A percentile compares a stretch with the other conserved stretches of the same genome.
phyloP scores from a whole-genome alignment of 2,113 vertebrate species.

The Myiagra hebetior region DNA sequence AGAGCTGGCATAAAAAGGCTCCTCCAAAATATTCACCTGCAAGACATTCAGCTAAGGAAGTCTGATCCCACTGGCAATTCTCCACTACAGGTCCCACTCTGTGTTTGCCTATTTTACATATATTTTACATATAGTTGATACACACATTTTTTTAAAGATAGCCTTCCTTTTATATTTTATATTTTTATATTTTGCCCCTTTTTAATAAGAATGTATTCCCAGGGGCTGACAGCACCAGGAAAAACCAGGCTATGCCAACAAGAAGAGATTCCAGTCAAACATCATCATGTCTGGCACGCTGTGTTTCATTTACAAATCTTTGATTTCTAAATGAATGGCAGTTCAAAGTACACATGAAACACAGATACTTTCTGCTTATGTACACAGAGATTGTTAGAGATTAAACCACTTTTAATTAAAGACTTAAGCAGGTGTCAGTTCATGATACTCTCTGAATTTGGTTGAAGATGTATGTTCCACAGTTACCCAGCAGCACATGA shows the following conservation, averaged over 20 bases:
- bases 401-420: slow-evolving; percentile 58
- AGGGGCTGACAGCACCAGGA: neutral
- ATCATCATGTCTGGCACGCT: neutral
- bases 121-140: neutral
- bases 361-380: slow-evolving; percentile 28
- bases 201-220: neutral
- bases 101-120: neutral
- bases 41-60: neutral
- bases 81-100: neutral
- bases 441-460: slow-evolving; percentile 2
- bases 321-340: slow-evolving; percentile 48
- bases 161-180: neutral
- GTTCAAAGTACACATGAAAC: slow-evolving; percentile 56
- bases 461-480: neutral
- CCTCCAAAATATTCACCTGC: neutral
- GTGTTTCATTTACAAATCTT: slow-evolving; percentile 53
- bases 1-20: neutral
- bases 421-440: slow-evolving; percentile 49
- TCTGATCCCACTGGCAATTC: neutral
- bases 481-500: neutral
- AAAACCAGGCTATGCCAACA: neutral
- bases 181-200: too few relatives aligned
- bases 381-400: slow-evolving; percentile 38
- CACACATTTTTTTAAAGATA: neutral
- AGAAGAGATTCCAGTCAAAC: slow-evolving; percentile 25